phyloP scores from a whole-genome alignment of 2,113 vertebrate species.

The Steatornis caripensis region DNA sequence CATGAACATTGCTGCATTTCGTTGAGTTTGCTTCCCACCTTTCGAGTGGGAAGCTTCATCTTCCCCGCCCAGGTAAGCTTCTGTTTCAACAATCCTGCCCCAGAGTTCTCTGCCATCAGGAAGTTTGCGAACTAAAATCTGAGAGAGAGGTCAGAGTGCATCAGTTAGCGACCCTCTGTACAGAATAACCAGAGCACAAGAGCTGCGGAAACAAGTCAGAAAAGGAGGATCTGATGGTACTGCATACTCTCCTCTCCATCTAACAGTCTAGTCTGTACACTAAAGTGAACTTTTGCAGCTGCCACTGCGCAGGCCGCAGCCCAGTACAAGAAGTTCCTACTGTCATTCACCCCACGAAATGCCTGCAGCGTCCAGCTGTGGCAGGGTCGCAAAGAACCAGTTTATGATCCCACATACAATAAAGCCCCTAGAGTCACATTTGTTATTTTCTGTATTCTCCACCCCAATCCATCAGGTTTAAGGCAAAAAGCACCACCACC shows the following conservation, averaged over 20 bases:
- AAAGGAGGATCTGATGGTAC: neutral
- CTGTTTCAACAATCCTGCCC: conserved; percentile 91
- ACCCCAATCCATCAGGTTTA: neutral
- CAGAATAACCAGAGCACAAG: neutral
- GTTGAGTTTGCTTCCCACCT: conserved; percentile 86
- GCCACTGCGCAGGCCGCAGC: neutral
- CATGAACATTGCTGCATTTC: conserved; percentile 96
- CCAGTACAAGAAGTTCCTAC: neutral
- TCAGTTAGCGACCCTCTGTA: neutral
- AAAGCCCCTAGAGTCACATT: neutral
- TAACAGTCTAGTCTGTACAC: neutral
- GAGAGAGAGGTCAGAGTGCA: conserved; percentile 18
- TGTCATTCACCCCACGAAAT: neutral
- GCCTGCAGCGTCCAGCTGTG: neutral
- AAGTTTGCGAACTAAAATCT: conserved; percentile 86
- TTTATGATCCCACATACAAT: neutral
- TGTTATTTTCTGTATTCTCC: neutral
- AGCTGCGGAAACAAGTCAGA: neutral
- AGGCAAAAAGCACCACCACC: neutral
- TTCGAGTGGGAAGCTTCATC: conserved; percentile 92
- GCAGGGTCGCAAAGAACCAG: neutral
- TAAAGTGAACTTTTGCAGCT: neutral
- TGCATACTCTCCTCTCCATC: neutral
- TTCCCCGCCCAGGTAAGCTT: conserved; percentile 92
- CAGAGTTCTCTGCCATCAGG: conserved; percentile 83